phyloP scores from a whole-genome alignment of 2,888 invertebrate genomes.

The Cyaniris semiargus region DNA sequence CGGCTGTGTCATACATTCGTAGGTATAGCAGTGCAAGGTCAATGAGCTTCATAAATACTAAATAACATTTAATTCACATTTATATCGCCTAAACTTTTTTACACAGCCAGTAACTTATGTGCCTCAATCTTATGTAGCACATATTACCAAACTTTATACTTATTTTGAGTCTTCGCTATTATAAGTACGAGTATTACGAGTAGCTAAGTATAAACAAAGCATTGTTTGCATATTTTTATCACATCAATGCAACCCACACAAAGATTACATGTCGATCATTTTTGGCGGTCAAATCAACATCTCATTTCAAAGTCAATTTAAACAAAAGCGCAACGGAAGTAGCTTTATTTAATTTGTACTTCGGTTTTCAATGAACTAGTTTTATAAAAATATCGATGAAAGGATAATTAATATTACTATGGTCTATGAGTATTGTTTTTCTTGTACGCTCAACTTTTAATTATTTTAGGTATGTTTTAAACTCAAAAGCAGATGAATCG shows the following conservation, averaged over 20 bases:
- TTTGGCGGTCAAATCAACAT: conserved; percentile 3
- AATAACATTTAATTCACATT: background rate
- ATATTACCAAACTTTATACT: background rate
- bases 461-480: too few species aligned
- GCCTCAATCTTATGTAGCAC: too few species aligned
- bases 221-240: conserved; percentile 7
- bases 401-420: background rate
- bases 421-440: background rate
- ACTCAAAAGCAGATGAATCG: too few species aligned
- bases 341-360: background rate
- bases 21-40: background rate
- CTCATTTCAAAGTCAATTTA: background rate
- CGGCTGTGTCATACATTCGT: background rate
- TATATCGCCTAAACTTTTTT: background rate
- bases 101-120: background rate
- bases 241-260: background rate
- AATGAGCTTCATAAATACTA: background rate
- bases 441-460: background rate
- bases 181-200: background rate
- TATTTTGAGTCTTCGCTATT: background rate
- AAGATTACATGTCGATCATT: conserved; percentile 4
- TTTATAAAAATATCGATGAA: background rate
- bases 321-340: conserved; percentile 19
- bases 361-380: conserved; percentile 18
- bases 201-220: background rate